phyloP scores from a whole-genome alignment of 2,888 invertebrate species.

The Rapana venosa region DNA sequence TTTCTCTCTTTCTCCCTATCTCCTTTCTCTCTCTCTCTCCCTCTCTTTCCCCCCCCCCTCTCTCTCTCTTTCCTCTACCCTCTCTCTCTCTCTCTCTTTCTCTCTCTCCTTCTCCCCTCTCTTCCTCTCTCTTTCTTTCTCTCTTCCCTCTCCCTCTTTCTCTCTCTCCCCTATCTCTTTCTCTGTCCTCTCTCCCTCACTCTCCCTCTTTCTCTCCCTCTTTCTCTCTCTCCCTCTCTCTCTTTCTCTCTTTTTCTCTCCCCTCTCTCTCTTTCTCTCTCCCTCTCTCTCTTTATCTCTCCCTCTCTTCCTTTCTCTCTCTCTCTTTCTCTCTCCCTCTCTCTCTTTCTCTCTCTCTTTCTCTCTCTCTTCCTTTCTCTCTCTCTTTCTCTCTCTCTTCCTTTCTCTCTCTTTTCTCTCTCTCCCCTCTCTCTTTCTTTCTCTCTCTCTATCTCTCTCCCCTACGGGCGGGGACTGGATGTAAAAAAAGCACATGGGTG shows the following conservation, averaged over 20 bases:
- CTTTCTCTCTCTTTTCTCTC: neutral
- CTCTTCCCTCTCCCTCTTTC: neutral
- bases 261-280: neutral
- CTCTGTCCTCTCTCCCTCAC: neutral
- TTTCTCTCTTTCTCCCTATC: neutral
- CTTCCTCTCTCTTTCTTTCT: neutral
- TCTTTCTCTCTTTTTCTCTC: neutral
- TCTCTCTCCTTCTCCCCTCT: neutral
- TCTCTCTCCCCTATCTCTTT: neutral
- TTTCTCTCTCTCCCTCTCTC: neutral
- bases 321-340: neutral
- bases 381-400: neutral
- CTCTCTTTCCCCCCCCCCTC: neutral
- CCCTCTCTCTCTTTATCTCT: neutral
- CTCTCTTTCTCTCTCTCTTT: neutral
- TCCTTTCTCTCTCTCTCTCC: neutral
- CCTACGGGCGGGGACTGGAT: no score
- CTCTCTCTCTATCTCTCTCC: neutral
- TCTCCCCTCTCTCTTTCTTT: neutral
- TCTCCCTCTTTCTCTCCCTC: neutral
- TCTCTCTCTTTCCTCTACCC: neutral
- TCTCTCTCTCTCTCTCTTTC: neutral
- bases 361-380: neutral
- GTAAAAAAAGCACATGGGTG: no score
- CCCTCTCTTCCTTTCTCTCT: neutral